These are phyloP conservation scores for Acromyrmex echinatior DNA, from an alignment of 1,140 invertebrate genomes.

Conservation along the genomic window DNA sequence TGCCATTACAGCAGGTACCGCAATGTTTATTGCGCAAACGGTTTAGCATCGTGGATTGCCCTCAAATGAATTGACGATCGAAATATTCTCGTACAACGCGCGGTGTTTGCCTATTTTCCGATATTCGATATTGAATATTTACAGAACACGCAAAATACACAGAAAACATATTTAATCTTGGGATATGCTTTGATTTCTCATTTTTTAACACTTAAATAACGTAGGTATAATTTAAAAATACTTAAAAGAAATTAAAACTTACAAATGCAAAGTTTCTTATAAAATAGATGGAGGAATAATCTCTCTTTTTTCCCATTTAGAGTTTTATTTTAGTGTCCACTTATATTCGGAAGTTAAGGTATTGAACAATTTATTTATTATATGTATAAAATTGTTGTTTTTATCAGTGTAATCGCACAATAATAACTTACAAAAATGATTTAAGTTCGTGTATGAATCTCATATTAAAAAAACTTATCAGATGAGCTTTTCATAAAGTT, in stretches of 20 bases:
- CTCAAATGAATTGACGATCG: constrained; percentile 71
- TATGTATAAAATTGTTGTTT: too few relatives aligned
- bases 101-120: background rate
- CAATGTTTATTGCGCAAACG: constrained; percentile 68
- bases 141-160: background rate
- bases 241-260: background rate
- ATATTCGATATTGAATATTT: background rate
- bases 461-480: too few relatives aligned
- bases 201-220: background rate
- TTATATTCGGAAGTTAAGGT: too few relatives aligned
- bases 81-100: constrained; percentile 39
- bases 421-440: too few relatives aligned
- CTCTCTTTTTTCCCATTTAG: background rate
- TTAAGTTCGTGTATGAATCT: too few relatives aligned
- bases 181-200: background rate
- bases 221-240: background rate
- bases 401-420: too few relatives aligned
- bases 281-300: background rate
- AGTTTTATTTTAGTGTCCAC: background rate
- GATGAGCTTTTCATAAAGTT: too few relatives aligned
- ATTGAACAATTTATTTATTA: too few relatives aligned
- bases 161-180: background rate
- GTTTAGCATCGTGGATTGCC: constrained; percentile 35
- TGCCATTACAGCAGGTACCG: constrained; percentile 63
- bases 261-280: background rate